phyloP scores from a whole-genome alignment of 2,888 invertebrate species.

The Limnephilus marmoratus region DNA sequence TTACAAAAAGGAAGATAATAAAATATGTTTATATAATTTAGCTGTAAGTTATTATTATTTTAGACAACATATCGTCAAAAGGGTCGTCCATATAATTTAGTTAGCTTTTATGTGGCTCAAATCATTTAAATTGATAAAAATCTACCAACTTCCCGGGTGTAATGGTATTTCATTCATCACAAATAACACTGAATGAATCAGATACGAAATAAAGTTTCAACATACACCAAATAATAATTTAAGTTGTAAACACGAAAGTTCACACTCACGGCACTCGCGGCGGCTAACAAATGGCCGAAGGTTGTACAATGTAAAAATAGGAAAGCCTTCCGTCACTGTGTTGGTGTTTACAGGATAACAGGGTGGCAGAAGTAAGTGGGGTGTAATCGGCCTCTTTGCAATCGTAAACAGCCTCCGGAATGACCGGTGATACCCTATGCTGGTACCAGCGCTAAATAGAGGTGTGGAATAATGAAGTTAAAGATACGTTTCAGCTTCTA shows the following conservation, averaged over 20 bases:
- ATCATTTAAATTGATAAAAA: neutral
- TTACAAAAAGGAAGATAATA: too few relatives aligned
- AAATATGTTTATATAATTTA: too few relatives aligned
- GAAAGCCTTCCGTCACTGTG: conserved; percentile 38
- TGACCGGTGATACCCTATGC: conserved; percentile 53
- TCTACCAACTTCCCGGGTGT: neutral
- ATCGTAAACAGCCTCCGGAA: conserved; percentile 62
- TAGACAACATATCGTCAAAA: too few relatives aligned
- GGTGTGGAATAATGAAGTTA: conserved; percentile 19
- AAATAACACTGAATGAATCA: neutral
- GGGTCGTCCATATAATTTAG: neutral
- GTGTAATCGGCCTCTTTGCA: conserved; percentile 63
- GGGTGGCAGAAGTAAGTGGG: conserved; percentile 59
- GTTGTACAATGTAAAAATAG: conserved; percentile 38
- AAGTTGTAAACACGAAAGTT: neutral
- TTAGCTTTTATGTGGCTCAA: neutral
- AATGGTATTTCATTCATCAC: neutral
- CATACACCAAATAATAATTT: neutral
- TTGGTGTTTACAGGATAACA: conserved; percentile 32
- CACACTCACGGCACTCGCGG: neutral
- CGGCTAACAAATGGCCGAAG: neutral
- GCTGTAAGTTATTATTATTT: too few relatives aligned
- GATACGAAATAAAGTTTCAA: neutral
- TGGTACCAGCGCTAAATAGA: neutral
- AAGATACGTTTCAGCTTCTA: conserved; percentile 30